Evolutionary conservation across 1,140 invertebrate genomes (phyloP).

Genomic region (Triops longicaudatus): DNA sequence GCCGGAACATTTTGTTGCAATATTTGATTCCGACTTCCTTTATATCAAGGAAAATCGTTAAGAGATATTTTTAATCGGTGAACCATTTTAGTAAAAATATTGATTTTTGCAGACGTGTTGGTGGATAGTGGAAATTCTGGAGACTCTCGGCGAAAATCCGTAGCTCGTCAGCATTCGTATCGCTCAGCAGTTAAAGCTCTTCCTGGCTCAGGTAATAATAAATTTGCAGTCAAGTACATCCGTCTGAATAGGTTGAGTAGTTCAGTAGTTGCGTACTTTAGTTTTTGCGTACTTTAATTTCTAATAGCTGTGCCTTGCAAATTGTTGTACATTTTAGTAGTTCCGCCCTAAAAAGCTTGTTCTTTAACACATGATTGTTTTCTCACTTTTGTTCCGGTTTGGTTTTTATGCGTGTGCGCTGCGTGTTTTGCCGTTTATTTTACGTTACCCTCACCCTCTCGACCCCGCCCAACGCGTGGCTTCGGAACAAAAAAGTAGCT

Average conservation of each 20-base stretch:
- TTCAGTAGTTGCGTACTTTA: not conserved
- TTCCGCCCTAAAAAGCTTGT: too few species aligned
- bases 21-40: too few species aligned
- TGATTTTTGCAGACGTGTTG: constrained; percentile 4
- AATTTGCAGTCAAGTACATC: not conserved
- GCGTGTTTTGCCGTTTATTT: not conserved
- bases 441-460: not conserved
- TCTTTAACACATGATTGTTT: too few species aligned
- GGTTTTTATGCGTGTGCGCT: not conserved
- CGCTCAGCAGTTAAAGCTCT: constrained; percentile 26
- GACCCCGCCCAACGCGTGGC: too few species aligned
- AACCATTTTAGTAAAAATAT: not conserved
- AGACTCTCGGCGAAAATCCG: constrained; percentile 20
- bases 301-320: too few species aligned
- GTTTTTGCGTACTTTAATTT: not conserved
- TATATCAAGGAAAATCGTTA: too few species aligned
- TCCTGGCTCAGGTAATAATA: not conserved
- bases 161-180: constrained; percentile 29
- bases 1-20: too few species aligned
- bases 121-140: constrained; percentile 18
- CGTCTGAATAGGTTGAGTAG: not conserved
- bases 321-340: too few species aligned
- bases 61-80: too few species aligned
- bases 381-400: too few species aligned
- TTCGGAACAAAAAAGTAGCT: not conserved